phyloP scores from a whole-genome alignment of 2,797 vertebrate species.

The Manis javanica region DNA sequence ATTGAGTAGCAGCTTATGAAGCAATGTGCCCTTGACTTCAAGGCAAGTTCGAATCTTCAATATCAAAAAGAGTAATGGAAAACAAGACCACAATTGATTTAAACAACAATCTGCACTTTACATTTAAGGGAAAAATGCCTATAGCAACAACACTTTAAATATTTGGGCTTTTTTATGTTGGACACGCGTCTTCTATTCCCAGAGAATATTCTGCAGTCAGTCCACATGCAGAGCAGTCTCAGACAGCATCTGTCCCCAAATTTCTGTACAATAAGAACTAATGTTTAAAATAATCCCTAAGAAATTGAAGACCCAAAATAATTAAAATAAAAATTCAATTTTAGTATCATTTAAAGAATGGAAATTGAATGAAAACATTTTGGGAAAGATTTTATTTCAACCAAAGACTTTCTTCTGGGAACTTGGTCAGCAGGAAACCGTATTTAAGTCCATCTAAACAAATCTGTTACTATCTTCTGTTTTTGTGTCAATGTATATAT shows the following conservation, averaged over 20 bases:
- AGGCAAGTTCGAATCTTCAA: background rate
- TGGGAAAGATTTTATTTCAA: slow-evolving; percentile 2
- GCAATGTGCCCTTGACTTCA: background rate
- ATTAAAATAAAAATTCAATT: slow-evolving; percentile 32
- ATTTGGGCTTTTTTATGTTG: background rate
- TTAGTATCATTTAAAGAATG: background rate
- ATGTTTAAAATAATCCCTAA: background rate
- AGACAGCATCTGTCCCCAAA: background rate
- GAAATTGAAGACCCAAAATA: background rate
- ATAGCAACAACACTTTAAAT: background rate
- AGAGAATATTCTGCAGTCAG: background rate
- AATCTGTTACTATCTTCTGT: background rate
- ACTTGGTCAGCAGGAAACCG: background rate
- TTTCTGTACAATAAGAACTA: background rate
- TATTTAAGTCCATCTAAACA: background rate
- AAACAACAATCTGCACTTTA: background rate
- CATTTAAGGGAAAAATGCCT: background rate
- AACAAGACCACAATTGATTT: background rate
- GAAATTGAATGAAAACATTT: background rate
- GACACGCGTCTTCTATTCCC: background rate
- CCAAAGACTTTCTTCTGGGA: background rate
- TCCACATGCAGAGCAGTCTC: background rate
- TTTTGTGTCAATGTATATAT: background rate
- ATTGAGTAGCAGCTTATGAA: background rate
- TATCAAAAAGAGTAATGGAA: background rate